These are phyloP conservation scores for Zaprionus lachaisei DNA, from an alignment of 1,140 invertebrate genomes.

Conservation along the genomic window DNA sequence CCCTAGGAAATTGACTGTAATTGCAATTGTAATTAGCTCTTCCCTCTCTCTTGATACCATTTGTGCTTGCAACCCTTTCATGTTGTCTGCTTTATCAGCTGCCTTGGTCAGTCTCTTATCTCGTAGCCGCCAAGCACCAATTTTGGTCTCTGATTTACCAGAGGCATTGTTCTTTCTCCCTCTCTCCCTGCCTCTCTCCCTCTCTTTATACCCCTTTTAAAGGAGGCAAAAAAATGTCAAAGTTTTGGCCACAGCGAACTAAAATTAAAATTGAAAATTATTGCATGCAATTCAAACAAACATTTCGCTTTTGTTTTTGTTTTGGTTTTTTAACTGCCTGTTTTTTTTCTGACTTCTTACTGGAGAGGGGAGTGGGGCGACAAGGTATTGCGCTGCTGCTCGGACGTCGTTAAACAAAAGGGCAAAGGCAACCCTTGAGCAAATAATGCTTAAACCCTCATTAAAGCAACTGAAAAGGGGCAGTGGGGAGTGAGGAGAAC, in stretches of 20 bases:
- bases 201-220: neutral
- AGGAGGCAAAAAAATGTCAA: slow-evolving; percentile 41
- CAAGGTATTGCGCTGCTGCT: slow-evolving; percentile 53
- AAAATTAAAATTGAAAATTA: slow-evolving; percentile 83
- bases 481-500: neutral
- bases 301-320: slow-evolving; percentile 34
- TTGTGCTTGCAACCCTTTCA: neutral
- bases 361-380: neutral
- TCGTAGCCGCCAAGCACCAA: slow-evolving; percentile 31
- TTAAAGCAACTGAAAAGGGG: slow-evolving; percentile 67
- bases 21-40: neutral
- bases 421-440: slow-evolving; percentile 74
- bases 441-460: slow-evolving; percentile 83
- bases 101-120: slow-evolving; percentile 33
- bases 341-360: slow-evolving; percentile 9
- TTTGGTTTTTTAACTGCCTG: slow-evolving; percentile 18
- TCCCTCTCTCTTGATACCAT: neutral
- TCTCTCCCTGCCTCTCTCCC: neutral
- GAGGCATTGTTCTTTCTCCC: neutral
- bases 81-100: neutral
- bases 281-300: slow-evolving; percentile 60
- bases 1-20: too few species aligned
- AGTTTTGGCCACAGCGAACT: slow-evolving; percentile 65
- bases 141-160: slow-evolving; percentile 40
- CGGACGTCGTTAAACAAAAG: slow-evolving; percentile 66